Evolutionary conservation across 2,888 invertebrate genomes (phyloP), one percentile per base, ranked within the genome.

Genomic region (Deilephila porcellus): DNA sequence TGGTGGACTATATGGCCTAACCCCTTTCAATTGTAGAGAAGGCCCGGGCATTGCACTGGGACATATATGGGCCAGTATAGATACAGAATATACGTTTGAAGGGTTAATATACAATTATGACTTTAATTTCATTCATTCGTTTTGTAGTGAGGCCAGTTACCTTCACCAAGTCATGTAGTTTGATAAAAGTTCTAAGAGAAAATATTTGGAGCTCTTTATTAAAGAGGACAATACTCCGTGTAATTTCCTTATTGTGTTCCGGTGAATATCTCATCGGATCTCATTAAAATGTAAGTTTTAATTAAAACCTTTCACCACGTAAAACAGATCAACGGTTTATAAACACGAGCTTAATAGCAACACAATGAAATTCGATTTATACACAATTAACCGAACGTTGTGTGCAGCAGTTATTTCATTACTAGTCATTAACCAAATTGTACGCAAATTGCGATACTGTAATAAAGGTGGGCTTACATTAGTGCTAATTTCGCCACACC

Each of bases 351-450:
- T 81, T 78, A 80, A 79, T 76, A 75, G 74, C 56, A 72, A 71
- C 72, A 76, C 75, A 80, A 77, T 80, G 78, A 75, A 77, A 83
- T 80, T 82, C 79, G 73, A 81, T 82, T 82, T 78, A 79, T 78
- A 76, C 76, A 77, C 76, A 78, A 79, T 80, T 79, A 76, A 64
- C 29, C 67, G 67, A 71, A 74, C 74, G 52, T 76, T 79, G 74
- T 80, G 73, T 80, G 62, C 77, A 56, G 71, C 75, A 78, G 70
- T 81, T 77, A 79, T 80, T 82, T 79, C 70, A 82, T 83, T 83
- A 81, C 75, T 73, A 71, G 74, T 79, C 78, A 80, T 81, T 81
- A 81, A 76, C 71, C 67, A 75, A 76, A 60, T 63, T 75, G 73
- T 73, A 77, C 80, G 73, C 71, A 76, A 78, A 80, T 79, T 80